These are phyloP conservation scores for Deilephila porcellus DNA, from an alignment of 2,888 invertebrate species.

Conservation along the genomic window DNA sequence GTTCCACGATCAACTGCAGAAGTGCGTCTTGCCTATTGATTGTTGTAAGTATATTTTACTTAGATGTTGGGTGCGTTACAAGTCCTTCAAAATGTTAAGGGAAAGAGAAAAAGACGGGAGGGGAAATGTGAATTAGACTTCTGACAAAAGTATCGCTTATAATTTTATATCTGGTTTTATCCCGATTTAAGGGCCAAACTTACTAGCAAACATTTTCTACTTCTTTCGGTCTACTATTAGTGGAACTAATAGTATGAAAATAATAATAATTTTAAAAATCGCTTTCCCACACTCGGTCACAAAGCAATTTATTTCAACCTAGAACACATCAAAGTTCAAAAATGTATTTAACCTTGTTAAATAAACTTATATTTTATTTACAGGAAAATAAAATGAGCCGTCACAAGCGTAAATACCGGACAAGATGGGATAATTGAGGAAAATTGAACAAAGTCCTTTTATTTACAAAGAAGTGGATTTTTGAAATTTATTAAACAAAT, in stretches of 20 bases:
- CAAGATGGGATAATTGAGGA: constrained; percentile 35
- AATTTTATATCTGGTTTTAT: too few relatives aligned
- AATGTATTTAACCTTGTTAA: not conserved
- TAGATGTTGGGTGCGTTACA: too few relatives aligned
- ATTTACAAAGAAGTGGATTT: not conserved
- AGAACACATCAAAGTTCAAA: not conserved
- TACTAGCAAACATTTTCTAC: too few relatives aligned
- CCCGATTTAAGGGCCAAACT: too few relatives aligned
- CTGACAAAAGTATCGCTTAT: too few relatives aligned
- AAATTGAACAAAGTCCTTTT: constrained; percentile 24
- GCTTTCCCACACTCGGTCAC: not conserved
- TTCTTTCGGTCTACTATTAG: too few relatives aligned
- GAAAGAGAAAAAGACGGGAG: not conserved
- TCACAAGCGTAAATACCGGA: constrained; percentile 5
- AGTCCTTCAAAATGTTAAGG: not conserved
- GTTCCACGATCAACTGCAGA: constrained; percentile 52
- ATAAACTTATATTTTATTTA: constrained; percentile 4
- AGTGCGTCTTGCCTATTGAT: constrained; percentile 59
- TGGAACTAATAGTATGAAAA: too few relatives aligned
- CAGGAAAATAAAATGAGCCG: constrained; percentile 15
- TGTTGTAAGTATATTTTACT: constrained; percentile 60
- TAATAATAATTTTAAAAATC: too few relatives aligned
- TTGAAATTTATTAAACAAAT: too few relatives aligned
- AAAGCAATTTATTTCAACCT: not conserved
- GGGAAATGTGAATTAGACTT: too few relatives aligned